Evolutionary conservation across 1,140 invertebrate species (phyloP).

Genomic region (Bactericera cockerelli): DNA sequence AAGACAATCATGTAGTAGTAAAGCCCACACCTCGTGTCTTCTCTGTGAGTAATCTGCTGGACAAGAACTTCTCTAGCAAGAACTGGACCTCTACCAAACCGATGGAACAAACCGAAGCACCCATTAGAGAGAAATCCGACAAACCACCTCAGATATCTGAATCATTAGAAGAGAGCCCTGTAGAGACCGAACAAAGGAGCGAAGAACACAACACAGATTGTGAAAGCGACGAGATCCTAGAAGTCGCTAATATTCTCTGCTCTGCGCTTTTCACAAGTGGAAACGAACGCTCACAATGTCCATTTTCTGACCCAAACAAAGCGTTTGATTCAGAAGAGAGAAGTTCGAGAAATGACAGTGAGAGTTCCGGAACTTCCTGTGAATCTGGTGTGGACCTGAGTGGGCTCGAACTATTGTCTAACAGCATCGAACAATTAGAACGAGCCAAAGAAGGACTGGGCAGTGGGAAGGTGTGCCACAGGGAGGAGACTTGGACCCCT

Average conservation of each 20-base stretch:
- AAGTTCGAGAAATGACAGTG: not conserved
- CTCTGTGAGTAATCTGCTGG: not conserved
- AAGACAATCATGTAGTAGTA: not conserved
- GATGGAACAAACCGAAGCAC: no score
- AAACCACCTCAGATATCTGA: no score
- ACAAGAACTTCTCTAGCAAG: not conserved
- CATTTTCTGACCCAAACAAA: not conserved
- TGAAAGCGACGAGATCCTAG: not conserved
- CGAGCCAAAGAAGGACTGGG: not conserved
- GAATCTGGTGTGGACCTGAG: slow-evolving; percentile 40
- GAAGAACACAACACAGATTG: no score
- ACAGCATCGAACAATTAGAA: slow-evolving; percentile 61
- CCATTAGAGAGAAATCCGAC: no score
- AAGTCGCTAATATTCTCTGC: not conserved
- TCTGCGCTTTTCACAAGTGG: not conserved
- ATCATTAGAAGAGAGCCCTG: no score
- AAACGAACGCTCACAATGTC: not conserved
- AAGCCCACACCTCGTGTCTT: not conserved
- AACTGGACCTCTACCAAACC: no score
- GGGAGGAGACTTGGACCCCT: no score
- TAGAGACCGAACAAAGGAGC: no score
- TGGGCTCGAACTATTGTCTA: slow-evolving; percentile 62
- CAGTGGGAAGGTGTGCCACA: not conserved
- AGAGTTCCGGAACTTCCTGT: not conserved
- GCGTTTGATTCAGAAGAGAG: not conserved